phyloP scores from a whole-genome alignment of 2,113 vertebrate genomes.

The Struthidea cinerea region DNA sequence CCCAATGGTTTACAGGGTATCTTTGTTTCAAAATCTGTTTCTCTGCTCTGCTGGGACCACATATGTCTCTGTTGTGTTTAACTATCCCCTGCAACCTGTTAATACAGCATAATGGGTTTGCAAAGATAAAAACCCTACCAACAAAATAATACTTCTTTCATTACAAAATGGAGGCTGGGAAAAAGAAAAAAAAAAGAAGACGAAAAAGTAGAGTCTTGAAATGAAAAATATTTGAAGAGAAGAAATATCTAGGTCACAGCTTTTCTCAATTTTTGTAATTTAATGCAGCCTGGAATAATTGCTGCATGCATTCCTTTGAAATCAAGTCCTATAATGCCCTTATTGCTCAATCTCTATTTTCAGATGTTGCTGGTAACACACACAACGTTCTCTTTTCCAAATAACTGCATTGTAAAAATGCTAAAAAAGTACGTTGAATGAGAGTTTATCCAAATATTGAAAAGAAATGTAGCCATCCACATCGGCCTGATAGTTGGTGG shows the following conservation, averaged over 20 bases:
- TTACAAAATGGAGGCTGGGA: neutral
- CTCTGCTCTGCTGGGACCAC: neutral
- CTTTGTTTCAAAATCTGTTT: constrained; percentile 29
- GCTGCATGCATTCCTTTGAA: constrained; percentile 57
- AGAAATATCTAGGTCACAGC: constrained; percentile 66
- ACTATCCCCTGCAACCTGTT: constrained; percentile 59
- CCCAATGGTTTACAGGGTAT: constrained; percentile 27
- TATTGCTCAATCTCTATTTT: constrained; percentile 49
- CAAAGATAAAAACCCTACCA: constrained; percentile 47
- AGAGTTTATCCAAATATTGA: constrained; percentile 59
- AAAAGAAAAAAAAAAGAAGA: neutral
- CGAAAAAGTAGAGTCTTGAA: neutral
- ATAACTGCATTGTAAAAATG: constrained; percentile 13
- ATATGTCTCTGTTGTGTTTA: constrained; percentile 44
- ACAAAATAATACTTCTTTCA: constrained; percentile 38
- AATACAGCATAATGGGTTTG: constrained; percentile 35
- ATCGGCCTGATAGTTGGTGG: neutral
- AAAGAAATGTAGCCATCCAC: neutral
- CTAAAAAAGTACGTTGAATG: constrained; percentile 30
- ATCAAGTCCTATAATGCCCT: constrained; percentile 42
- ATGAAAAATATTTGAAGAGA: constrained; percentile 38
- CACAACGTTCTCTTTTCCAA: constrained; percentile 43
- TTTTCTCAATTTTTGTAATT: constrained; percentile 71
- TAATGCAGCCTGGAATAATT: constrained; percentile 67
- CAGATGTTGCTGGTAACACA: constrained; percentile 19